phyloP scores from a whole-genome alignment of 1,140 invertebrate species.

The Scaptomyza pallida region DNA sequence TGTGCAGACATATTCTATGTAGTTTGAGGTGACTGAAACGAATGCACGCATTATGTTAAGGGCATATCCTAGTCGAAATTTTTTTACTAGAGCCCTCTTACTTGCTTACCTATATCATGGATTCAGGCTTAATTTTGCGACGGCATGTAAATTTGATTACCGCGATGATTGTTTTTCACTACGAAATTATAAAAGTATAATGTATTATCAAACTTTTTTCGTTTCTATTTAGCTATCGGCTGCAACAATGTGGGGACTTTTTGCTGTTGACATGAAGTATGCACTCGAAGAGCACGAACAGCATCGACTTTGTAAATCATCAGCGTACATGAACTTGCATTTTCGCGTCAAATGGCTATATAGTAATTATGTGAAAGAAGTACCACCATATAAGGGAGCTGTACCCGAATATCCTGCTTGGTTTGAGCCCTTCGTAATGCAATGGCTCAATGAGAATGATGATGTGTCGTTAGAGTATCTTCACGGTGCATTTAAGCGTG shows the following conservation, averaged over 20 bases:
- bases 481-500: constrained; percentile 98
- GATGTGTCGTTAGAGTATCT: constrained; percentile 99
- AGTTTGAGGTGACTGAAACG: too few relatives aligned
- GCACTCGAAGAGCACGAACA: constrained; percentile 99
- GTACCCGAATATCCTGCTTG: constrained; percentile 98
- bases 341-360: constrained; percentile 99
- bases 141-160: too few relatives aligned
- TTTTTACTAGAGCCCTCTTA: too few relatives aligned
- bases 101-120: too few relatives aligned
- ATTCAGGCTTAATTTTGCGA: too few relatives aligned
- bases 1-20: too few relatives aligned
- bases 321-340: constrained; percentile 99
- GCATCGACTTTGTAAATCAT: constrained; percentile 97
- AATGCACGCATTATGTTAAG: too few relatives aligned
- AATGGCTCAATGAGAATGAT: constrained; percentile 99
- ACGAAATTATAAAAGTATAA: constrained; percentile 83
- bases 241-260: constrained; percentile 98
- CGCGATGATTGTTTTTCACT: constrained; percentile 43
- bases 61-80: too few relatives aligned
- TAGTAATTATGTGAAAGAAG: constrained; percentile 99
- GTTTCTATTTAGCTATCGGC: constrained; percentile 91
- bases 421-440: constrained; percentile 99
- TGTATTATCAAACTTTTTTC: constrained; percentile 86
- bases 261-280: constrained; percentile 99
- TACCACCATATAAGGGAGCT: constrained; percentile 97